These are phyloP conservation scores for Noctua janthe DNA, from an alignment of 2,888 invertebrate genomes.

Conservation along the genomic window DNA sequence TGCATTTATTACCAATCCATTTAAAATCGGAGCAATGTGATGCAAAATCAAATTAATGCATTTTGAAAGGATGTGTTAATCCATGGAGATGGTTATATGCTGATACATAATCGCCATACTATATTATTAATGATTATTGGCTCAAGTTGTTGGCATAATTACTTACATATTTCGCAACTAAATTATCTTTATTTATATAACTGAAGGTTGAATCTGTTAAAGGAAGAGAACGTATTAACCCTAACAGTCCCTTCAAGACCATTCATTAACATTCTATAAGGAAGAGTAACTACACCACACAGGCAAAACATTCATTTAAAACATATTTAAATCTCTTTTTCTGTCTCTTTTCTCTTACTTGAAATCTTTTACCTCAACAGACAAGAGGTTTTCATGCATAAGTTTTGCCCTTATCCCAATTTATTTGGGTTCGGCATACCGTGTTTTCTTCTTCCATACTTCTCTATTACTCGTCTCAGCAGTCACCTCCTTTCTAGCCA, in stretches of 20 bases:
- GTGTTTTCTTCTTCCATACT: no score
- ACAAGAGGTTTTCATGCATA: neutral
- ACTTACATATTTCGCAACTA: constrained; percentile 33
- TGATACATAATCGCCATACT: constrained; percentile 20
- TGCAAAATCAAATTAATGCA: constrained; percentile 22
- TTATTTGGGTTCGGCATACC: no score
- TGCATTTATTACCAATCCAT: constrained; percentile 13
- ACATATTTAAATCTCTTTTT: neutral
- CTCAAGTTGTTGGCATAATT: constrained; percentile 21
- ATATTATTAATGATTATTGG: constrained; percentile 45
- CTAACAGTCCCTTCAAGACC: constrained; percentile 30
- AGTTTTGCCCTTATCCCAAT: neutral
- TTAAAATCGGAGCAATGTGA: constrained; percentile 26
- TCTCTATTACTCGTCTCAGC: no score
- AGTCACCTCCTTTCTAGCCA: no score
- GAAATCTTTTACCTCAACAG: neutral
- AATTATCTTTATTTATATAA: constrained; percentile 24
- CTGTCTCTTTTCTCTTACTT: neutral
- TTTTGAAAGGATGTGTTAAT: constrained; percentile 39
- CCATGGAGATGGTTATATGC: constrained; percentile 42
- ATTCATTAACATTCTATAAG: constrained; percentile 2
- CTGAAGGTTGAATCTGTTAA: constrained; percentile 38
- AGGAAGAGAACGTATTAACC: constrained; percentile 39
- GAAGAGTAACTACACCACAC: neutral
- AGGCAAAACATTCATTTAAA: neutral